phyloP scores from a whole-genome alignment of 2,113 vertebrate genomes.

The Microcebus tavaratra region DNA sequence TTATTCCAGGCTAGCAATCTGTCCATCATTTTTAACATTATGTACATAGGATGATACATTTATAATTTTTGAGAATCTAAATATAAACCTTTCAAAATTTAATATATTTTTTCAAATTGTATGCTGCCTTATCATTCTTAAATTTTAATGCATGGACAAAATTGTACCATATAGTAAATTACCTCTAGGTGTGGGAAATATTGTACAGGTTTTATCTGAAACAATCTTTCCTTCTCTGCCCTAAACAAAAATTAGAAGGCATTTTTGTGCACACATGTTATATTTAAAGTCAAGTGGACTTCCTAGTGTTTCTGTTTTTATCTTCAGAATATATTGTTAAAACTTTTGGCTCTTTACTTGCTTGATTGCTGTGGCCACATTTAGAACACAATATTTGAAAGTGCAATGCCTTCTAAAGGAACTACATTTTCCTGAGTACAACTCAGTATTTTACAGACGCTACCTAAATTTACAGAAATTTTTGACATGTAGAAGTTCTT shows the following conservation, averaged over 20 bases:
- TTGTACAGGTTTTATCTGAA: not conserved
- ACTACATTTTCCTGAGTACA: not conserved
- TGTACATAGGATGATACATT: not conserved
- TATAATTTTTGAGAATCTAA: not conserved
- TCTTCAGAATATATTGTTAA: not conserved
- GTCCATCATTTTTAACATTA: not conserved
- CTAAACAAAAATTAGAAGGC: not conserved
- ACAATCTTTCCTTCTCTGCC: not conserved
- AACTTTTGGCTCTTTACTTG: conserved; percentile 9
- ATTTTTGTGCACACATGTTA: not conserved
- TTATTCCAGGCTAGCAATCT: not conserved
- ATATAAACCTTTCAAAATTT: not conserved
- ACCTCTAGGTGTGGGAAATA: not conserved
- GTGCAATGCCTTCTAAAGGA: not conserved
- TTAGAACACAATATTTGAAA: not conserved
- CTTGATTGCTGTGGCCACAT: not conserved
- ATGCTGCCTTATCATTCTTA: not conserved
- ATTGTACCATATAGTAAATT: not conserved
- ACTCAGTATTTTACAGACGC: conserved; percentile 15
- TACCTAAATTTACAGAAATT: not conserved
- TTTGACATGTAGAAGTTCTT: conserved; percentile 31
- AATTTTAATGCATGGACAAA: not conserved
- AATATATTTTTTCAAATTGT: not conserved
- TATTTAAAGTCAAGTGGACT: not conserved
- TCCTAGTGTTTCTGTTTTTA: not conserved